A percentile compares a stretch with the other conserved stretches of the same genome.
phyloP scores from a whole-genome alignment of 2,888 invertebrate species.

The Orchestes rusci region DNA sequence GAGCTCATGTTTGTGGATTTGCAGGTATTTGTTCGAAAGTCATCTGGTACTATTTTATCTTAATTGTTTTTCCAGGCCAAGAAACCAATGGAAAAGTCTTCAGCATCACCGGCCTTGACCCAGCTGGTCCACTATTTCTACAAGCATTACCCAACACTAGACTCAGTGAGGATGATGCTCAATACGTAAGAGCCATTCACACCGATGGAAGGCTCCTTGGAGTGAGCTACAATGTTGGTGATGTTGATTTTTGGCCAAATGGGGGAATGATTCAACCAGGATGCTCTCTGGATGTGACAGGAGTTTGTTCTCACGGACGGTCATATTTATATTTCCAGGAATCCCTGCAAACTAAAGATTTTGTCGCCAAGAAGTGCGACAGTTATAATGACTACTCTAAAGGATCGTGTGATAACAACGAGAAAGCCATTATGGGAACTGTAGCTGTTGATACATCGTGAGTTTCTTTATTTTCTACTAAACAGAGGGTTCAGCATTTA shows the following conservation, averaged over 20 bases:
- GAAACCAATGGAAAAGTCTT: constrained; percentile 8
- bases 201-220: constrained; percentile 14
- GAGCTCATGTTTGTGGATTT: constrained; percentile 36
- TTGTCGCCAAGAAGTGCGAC: constrained; percentile 22
- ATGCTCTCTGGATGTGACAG: constrained; percentile 27
- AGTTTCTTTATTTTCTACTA: constrained; percentile 2
- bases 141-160: constrained; percentile 4
- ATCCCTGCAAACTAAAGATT: constrained; percentile 34
- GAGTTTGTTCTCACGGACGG: constrained; percentile 42
- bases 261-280: constrained; percentile 20
- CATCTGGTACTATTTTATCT: no score
- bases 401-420: constrained; percentile 17
- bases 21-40: constrained; percentile 26
- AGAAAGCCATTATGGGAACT: constrained; percentile 25
- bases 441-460: constrained; percentile 17
- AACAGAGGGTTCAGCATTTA: no score
- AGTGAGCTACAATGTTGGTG: constrained; percentile 30
- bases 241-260: constrained; percentile 28
- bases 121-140: constrained; percentile 20
- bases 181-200: constrained; percentile 18
- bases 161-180: constrained; percentile 15
- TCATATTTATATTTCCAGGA: constrained; percentile 44
- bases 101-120: constrained; percentile 18
- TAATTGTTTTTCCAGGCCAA: constrained; percentile 14
- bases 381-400: constrained; percentile 17